Evolutionary conservation across 1,140 invertebrate species (phyloP).

Genomic region (Diploscapter pachys): DNA sequence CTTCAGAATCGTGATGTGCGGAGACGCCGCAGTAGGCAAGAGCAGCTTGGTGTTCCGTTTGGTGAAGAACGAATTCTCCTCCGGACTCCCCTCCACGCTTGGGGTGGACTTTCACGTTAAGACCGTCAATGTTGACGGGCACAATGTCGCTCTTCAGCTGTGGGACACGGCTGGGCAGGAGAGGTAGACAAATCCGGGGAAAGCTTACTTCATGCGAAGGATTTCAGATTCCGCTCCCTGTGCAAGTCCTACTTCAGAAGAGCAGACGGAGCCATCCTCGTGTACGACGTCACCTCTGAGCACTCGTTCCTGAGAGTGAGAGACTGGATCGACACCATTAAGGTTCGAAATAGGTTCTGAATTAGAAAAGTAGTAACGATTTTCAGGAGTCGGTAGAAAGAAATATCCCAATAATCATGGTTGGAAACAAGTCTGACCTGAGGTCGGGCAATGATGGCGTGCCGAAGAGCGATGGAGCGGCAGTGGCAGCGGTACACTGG

Average conservation of each 20-base stretch:
- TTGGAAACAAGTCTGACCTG: constrained; percentile 48
- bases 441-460: constrained; percentile 34
- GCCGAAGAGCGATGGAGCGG: constrained; percentile 43
- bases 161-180: constrained; percentile 70
- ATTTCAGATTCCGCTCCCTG: constrained; percentile 51
- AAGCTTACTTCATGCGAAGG: too few species aligned
- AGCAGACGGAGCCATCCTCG: constrained; percentile 53
- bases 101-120: constrained; percentile 71
- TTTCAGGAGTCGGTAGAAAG: constrained; percentile 43
- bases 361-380: neutral
- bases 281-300: constrained; percentile 52
- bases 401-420: constrained; percentile 43
- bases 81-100: constrained; percentile 67
- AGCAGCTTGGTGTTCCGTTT: constrained; percentile 69
- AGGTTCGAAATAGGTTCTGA: constrained; percentile 17
- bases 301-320: constrained; percentile 45
- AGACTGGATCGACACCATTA: constrained; percentile 55
- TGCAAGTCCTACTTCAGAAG: constrained; percentile 56
- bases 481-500: constrained; percentile 42
- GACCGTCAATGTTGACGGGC: constrained; percentile 66
- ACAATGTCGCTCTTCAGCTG: constrained; percentile 67
- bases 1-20: constrained; percentile 69
- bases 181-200: constrained; percentile 52
- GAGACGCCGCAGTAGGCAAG: constrained; percentile 71
- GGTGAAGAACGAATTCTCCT: constrained; percentile 67